Percentiles rank a stretch among this genome's conserved stretches.
These are phyloP conservation scores for Cheiracanthium punctorium DNA, from an alignment of 2,888 invertebrate genomes.

Conservation along the genomic window DNA sequence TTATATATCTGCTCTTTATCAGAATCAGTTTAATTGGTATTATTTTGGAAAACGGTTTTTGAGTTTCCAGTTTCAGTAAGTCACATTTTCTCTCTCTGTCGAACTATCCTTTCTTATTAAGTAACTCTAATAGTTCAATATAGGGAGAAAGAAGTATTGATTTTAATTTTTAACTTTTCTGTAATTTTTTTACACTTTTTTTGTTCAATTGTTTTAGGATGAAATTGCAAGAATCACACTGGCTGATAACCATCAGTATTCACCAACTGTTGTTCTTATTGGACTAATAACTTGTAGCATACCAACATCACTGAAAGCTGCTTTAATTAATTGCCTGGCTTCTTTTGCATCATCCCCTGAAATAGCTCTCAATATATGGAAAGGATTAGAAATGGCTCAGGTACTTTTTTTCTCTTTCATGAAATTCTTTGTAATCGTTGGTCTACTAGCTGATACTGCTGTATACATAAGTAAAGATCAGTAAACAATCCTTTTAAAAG, in stretches of 20 bases:
- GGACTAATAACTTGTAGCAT: conserved; percentile 91
- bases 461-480: too few relatives aligned
- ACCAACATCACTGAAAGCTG: conserved; percentile 89
- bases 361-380: conserved; percentile 89
- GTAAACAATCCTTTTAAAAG: too few relatives aligned
- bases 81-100: too few relatives aligned
- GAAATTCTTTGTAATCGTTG: too few relatives aligned
- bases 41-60: too few relatives aligned
- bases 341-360: conserved; percentile 86
- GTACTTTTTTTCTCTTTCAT: conserved; percentile 74
- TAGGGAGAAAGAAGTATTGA: background rate
- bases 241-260: conserved; percentile 92
- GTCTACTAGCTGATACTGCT: too few relatives aligned
- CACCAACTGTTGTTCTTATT: conserved; percentile 86
- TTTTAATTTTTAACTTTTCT: background rate
- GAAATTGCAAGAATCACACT: conserved; percentile 87
- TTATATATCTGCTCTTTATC: too few relatives aligned
- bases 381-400: conserved; percentile 87
- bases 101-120: too few relatives aligned
- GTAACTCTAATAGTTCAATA: too few relatives aligned
- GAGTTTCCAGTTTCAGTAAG: too few relatives aligned
- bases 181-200: background rate
- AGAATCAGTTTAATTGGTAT: too few relatives aligned
- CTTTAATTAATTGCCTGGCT: conserved; percentile 85
- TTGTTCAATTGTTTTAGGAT: conserved; percentile 80